Evolutionary conservation across 2,888 invertebrate species (phyloP).

Genomic region (Ochropleura plecta): DNA sequence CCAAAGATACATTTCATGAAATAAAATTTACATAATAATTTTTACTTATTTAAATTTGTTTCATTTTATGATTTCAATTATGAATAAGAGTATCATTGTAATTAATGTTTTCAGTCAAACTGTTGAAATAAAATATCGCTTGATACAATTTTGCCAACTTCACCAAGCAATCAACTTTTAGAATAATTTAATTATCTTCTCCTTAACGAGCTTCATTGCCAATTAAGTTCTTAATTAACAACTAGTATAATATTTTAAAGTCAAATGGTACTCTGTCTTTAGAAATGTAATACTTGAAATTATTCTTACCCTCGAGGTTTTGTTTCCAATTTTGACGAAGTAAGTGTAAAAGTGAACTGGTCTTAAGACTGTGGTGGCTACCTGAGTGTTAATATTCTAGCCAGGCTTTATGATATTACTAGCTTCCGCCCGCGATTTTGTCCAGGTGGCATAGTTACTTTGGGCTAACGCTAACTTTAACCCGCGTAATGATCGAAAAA

Average conservation of each 20-base stretch:
- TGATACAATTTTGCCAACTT: not conserved
- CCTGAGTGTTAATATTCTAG: not conserved
- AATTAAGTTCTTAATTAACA: conserved; percentile 47
- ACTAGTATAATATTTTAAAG: conserved; percentile 21
- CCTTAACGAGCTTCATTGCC: conserved; percentile 5
- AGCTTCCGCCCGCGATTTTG: too few species aligned
- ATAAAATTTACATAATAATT: too few species aligned
- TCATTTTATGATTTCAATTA: not conserved
- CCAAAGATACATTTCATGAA: not conserved
- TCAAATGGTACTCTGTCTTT: conserved; percentile 9
- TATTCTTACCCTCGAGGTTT: conserved; percentile 1
- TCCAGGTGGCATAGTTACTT: too few species aligned
- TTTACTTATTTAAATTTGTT: too few species aligned
- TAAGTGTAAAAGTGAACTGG: conserved; percentile 39
- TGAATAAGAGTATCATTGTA: not conserved
- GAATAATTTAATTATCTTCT: conserved; percentile 28
- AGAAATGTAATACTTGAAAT: conserved; percentile 42
- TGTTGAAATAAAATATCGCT: not conserved
- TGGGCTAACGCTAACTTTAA: too few species aligned
- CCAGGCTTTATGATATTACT: too few species aligned
- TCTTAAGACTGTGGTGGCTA: conserved; percentile 18
- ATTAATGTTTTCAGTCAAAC: not conserved
- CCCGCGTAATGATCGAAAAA: too few species aligned
- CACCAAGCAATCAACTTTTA: conserved; percentile 1
- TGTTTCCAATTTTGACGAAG: conserved; percentile 48